These are phyloP conservation scores for Aegotheles bennettii DNA, from an alignment of 2,113 vertebrate species.

Conservation along the genomic window DNA sequence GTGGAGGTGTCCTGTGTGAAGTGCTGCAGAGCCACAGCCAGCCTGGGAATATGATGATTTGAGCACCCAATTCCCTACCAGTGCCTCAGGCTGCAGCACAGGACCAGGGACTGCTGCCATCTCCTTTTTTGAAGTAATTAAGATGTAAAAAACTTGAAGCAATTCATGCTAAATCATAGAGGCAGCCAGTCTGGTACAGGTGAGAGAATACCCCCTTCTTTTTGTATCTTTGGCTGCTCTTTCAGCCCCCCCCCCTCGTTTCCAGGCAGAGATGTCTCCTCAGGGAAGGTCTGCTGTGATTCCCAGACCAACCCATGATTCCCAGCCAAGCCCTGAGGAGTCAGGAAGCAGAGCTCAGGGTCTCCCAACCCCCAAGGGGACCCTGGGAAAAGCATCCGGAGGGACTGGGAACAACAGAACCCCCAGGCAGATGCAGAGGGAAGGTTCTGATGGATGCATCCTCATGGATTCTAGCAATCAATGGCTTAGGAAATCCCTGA, in stretches of 20 bases:
- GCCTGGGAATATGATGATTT: not conserved
- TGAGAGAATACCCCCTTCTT: not conserved
- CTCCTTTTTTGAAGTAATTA: not conserved
- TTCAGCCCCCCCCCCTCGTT: no score
- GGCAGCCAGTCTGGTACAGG: not conserved
- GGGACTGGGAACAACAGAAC: not conserved
- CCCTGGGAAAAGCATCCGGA: no score
- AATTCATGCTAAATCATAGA: not conserved
- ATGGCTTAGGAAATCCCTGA: not conserved
- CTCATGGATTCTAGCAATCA: not conserved
- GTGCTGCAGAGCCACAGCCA: not conserved
- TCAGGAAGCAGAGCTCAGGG: not conserved
- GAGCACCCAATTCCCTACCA: accelerated
- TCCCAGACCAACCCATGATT: no score
- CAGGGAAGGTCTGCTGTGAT: not conserved
- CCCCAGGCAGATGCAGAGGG: not conserved
- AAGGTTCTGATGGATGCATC: not conserved
- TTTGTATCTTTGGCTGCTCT: not conserved
- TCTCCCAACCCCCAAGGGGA: not conserved
- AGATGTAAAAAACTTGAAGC: not conserved
- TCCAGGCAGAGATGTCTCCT: not conserved
- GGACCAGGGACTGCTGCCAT: accelerated
- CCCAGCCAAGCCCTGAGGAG: accelerated
- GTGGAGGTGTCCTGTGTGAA: accelerated
- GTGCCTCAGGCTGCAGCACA: not conserved